Evolutionary conservation across 2,888 invertebrate species (phyloP), one percentile per base, ranked within the genome.

Genomic region (Cactoblastis cactorum): DNA sequence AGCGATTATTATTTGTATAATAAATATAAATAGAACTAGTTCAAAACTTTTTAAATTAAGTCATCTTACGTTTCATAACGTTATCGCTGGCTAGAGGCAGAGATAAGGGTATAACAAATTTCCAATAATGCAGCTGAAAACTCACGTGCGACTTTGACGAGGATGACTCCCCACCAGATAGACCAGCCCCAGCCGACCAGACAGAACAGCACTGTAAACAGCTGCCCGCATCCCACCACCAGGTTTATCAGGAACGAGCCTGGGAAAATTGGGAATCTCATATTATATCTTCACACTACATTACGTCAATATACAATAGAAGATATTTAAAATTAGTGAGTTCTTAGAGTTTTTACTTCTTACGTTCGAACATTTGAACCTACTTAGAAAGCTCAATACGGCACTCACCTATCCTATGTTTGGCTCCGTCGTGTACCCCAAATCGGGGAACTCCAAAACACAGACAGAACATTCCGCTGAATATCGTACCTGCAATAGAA

Each of bases 111-210:
- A n/a, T n/a, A n/a, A n/a, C n/a, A n/a, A n/a, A n/a, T n/a, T n/a
- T n/a, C n/a, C n/a, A 22, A 22, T 22, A 22, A 22, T 4, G 22
- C 22, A 22, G 22, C 32, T 32, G 3, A 15, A 43, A 50, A 92
- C 96, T 93, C 83, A 98, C 98, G 94, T 55, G 98, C 95, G 67
- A 96, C 92, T 71, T 93, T 94, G 56, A 98, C 85, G 94, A 98
- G 95, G 69, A 97, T 95, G 60, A 97, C 94, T 1, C 98, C 98
- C 98, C 98, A 98, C 93, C 97, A 97, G 58, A 98, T 94, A 54
- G 97, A 97, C 98, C 98, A 98, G 62, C 98, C 98, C 98, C 98
- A 98, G 14, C 98, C 96, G 35, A 97, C 97, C 49, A 97, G 92
- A 71, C 98, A 95, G 90, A 98, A 98, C 49, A 98, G 92, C 49